Evolutionary conservation across 2,888 invertebrate genomes (phyloP), one percentile per base, ranked within the genome.

Genomic region (Oscheius sp.): DNA sequence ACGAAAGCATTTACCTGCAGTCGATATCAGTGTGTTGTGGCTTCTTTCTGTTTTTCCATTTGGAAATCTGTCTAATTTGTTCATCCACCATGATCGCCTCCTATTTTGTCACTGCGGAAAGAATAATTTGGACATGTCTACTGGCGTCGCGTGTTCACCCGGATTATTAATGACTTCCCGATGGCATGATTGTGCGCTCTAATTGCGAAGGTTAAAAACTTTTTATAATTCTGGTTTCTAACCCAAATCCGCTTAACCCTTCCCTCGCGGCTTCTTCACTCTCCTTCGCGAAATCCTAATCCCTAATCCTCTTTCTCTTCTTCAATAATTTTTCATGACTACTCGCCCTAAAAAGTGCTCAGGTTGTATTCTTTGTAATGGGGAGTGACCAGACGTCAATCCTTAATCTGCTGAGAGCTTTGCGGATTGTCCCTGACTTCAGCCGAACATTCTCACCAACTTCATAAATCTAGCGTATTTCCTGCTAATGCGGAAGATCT

Each of bases 91-190:
- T 42, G 42, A 3, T 17, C 12, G 15, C 42, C 42, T 42, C n/a
- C 15, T 42, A 42, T 20, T 42, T 42, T 42, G 42, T 42, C 42
- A 42, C 55, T 33, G 20, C 17, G 25, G 25, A 48, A 23, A 25
- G 48, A 48, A 25, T 48, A 48, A 25, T 23, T 55, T 55, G 33
- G 55, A 55, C 55, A 55, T 31, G 55, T 33, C n/a, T 33, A 55
- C 17, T 33, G 55, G 17, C 25, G 10, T 55, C 33, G 55, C 55
- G 55, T 55, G 55, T 55, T 55, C 17, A 20, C n/a, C 33, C 20
- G 55, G 55, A 33, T 55, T 55, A 55, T 55, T 55, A 55, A 55
- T 55, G 55, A 55, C 55, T 55, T 55, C 55, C 34, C 55, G 55
- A 55, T 55, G 55, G 34, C 34, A 55, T 34, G 55, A 55, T 55